Evolutionary conservation across 2,888 invertebrate genomes (phyloP).

Genomic region (Sepioteuthis lessoniana): DNA sequence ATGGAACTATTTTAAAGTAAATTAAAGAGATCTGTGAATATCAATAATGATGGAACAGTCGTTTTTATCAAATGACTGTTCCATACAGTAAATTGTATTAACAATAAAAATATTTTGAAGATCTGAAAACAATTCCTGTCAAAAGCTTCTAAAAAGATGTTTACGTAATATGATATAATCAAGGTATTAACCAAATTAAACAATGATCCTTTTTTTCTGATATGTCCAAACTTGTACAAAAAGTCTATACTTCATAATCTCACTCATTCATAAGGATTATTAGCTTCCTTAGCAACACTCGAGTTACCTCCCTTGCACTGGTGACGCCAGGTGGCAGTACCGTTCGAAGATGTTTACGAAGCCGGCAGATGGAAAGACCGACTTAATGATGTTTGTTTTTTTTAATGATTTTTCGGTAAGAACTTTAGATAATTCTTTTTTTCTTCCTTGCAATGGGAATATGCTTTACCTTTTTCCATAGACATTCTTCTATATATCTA

Average conservation of each 20-base stretch:
- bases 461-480: not conserved
- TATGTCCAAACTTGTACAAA: not conserved
- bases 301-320: not conserved
- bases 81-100: too few species aligned
- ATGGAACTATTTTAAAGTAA: too few species aligned
- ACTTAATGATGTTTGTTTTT: not conserved
- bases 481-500: not conserved
- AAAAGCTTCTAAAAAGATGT: too few species aligned
- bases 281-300: not conserved
- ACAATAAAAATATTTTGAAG: too few species aligned
- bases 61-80: too few species aligned
- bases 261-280: not conserved
- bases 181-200: not conserved
- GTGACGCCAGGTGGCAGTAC: not conserved
- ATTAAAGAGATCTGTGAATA: too few species aligned
- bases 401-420: not conserved
- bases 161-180: not conserved
- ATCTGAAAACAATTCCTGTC: too few species aligned
- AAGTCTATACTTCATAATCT: not conserved
- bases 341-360: not conserved
- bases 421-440: not conserved
- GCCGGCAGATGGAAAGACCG: not conserved
- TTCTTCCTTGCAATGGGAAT: not conserved
- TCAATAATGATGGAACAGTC: too few species aligned
- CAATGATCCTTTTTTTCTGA: not conserved